A percentile compares a stretch with the other conserved stretches of the same genome.
Conservation (phyloP, 35 echinoderm and acorn worm species). For the Diadema setosum region DNA sequence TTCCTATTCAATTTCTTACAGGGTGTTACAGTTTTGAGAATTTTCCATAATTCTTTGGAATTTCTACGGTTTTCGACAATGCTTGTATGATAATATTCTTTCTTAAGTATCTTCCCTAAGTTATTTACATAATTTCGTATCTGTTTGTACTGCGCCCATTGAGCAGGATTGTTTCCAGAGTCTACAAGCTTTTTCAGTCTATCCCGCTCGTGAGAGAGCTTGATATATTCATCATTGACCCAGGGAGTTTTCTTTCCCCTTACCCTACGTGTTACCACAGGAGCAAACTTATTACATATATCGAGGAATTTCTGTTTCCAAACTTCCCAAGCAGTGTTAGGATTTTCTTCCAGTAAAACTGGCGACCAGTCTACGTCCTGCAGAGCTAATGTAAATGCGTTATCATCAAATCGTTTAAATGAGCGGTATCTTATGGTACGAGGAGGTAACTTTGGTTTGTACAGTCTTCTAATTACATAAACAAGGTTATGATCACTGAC, state of each 20-base stretch:
- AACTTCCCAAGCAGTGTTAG: not conserved
- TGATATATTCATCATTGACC: not conserved
- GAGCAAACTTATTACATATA: not conserved
- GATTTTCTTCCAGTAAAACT: not conserved
- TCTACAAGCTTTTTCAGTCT: no score
- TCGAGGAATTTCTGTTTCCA: not conserved
- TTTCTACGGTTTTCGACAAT: no score
- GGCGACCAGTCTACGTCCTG: not conserved
- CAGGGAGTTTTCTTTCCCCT: not conserved
- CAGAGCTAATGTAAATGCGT: not conserved
- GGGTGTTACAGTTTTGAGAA: no score
- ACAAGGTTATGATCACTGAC: not conserved
- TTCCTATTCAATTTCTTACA: no score
- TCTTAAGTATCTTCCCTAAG: no score
- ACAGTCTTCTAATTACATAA: not conserved
- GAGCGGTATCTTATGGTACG: not conserved
- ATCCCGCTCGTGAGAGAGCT: not conserved
- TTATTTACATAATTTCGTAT: no score
- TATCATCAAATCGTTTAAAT: not conserved
- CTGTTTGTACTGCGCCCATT: no score
- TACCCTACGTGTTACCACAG: not conserved
- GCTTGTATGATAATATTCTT: no score
- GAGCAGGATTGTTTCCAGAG: no score
- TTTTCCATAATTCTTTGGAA: no score
- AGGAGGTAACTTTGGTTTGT: not conserved